Base-by-base conservation (phyloP, 2,888 invertebrate species). In the Trichogramma evanescens region DNA sequence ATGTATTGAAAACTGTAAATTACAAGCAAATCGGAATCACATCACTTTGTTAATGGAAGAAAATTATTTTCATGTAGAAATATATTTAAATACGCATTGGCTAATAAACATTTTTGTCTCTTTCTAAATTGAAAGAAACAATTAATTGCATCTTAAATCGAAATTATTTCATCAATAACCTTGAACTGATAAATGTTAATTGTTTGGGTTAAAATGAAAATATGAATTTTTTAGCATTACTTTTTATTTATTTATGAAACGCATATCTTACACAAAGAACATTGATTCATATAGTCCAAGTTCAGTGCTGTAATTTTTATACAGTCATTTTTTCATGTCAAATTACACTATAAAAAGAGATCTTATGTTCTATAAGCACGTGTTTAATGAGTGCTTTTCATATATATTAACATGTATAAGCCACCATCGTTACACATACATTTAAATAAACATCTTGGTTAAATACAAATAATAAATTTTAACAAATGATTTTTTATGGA, bases 211-310 rank as follows among this genome's bases (percentile, higher is more conserved):
- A 26, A 3, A 26, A 26, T 26, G 2, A 26, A 26, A 26, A 26
- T 26, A 26, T 26, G 26, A 0, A 26, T 26, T 26, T 26, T 26
- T 26, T 26, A 26, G 26, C 26, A 26, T 26, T 26, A 26, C 26
- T 2, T 26, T 26, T 26, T 26, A 26, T 73, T 74, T 74, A 74
- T 74, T 74, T 74, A 74, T 65, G 74, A 74, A 74, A 74, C 64
- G 65, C 68, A 66, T 70, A 70, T 66, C 68, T 67, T 67, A 72
- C 72, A 72, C 66, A 67, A 65, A 66, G 70, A 67, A 71, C 67
- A 65, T 67, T 69, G 69, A 70, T 64, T 71, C 69, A 66, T 26
- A 68, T 65, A 55, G 52, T 62, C 66, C 65, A 68, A 65, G 59
- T 66, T 55, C 64, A 53, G 57, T 65, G 59, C 63, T 63, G 65